Conservation (phyloP, 1,140 invertebrate species). For the Tenebrio molitor region DNA sequence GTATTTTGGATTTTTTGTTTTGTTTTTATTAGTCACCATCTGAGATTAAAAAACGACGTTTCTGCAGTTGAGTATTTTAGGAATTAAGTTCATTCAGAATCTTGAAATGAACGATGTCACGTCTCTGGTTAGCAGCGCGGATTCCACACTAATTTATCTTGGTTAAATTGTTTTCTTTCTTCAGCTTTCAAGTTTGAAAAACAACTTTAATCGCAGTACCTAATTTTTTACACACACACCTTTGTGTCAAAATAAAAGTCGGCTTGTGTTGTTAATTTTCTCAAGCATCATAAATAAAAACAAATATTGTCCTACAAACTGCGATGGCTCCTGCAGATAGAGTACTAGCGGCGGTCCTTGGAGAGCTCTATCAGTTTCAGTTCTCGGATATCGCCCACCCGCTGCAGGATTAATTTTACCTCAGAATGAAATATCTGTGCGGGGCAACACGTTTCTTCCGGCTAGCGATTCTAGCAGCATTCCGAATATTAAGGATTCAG, state of each 20-base stretch:
- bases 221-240: too few relatives aligned
- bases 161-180: constrained; percentile 18
- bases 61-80: too few relatives aligned
- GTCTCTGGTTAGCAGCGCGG: neutral
- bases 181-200: constrained; percentile 5
- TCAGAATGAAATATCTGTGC: constrained; percentile 39
- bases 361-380: constrained; percentile 39
- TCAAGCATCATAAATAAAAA: constrained; percentile 11
- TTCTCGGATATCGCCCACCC: constrained; percentile 39
- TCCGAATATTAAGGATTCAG: constrained; percentile 43
- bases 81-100: too few relatives aligned
- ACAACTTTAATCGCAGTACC: too few relatives aligned
- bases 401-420: constrained; percentile 40
- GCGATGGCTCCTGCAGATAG: constrained; percentile 11
- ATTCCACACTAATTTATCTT: constrained; percentile 23
- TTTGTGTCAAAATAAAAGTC: too few relatives aligned
- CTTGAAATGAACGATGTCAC: too few relatives aligned
- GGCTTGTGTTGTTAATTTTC: constrained; percentile 11
- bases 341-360: constrained; percentile 7
- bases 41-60: too few relatives aligned
- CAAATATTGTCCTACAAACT: constrained; percentile 1
- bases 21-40: too few relatives aligned
- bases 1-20: too few relatives aligned
- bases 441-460: constrained; percentile 37
- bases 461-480: constrained; percentile 34